Evolutionary conservation across 2,113 vertebrate genomes (phyloP).

Genomic region (Varanus komodoensis): DNA sequence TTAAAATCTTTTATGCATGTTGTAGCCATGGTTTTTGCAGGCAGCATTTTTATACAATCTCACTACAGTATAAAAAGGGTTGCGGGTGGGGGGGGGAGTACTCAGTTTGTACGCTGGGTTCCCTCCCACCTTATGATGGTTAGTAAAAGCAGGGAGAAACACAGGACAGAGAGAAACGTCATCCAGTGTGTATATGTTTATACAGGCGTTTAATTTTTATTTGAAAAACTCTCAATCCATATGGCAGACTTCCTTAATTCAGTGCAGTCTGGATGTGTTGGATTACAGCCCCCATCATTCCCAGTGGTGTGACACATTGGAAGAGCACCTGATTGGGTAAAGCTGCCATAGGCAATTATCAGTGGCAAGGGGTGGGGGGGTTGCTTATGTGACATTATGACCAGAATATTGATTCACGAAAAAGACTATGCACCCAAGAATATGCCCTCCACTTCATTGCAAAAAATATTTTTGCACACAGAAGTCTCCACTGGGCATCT

Average conservation of each 20-base stretch:
- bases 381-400: background rate
- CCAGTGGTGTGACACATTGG: too few species aligned
- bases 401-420: background rate
- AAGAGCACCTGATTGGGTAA: too few species aligned
- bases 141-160: background rate
- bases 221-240: background rate
- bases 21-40: conserved; percentile 15
- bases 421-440: background rate
- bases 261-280: background rate
- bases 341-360: background rate
- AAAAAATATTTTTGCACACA: background rate
- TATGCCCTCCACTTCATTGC: background rate
- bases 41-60: background rate
- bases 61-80: background rate
- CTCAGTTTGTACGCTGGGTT: background rate
- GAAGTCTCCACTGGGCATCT: background rate
- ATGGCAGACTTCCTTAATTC: background rate
- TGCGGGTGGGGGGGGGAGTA: background rate
- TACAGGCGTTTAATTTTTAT: background rate
- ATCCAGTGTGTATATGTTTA: background rate
- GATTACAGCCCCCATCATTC: background rate
- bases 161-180: background rate
- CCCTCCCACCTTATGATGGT: background rate
- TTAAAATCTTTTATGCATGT: background rate
- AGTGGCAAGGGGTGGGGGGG: background rate